Evolutionary conservation across 2,888 invertebrate species (phyloP).

Genomic region (Phortica okadai): DNA sequence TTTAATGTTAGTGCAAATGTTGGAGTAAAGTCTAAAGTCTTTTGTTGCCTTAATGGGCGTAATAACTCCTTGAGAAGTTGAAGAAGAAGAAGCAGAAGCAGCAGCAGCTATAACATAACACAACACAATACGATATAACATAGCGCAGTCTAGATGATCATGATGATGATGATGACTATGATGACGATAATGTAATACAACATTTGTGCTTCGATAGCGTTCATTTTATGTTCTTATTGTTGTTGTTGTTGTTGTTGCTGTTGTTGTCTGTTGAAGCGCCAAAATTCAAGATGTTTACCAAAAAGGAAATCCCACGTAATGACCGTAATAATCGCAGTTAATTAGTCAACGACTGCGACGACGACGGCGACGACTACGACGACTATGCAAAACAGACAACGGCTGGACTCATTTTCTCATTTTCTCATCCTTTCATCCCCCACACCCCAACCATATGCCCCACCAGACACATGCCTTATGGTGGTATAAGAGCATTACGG

Average conservation of each 20-base stretch:
- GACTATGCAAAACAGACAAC: constrained; percentile 62
- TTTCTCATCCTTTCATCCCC: not conserved
- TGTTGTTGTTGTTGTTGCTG: constrained; percentile 3
- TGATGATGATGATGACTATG: constrained; percentile 42
- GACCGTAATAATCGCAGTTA: constrained; percentile 77
- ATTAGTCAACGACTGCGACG: constrained; percentile 74
- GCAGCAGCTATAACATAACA: constrained; percentile 29
- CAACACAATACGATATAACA: too few species aligned
- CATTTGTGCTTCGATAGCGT: constrained; percentile 40
- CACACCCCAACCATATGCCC: not conserved
- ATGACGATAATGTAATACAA: constrained; percentile 45
- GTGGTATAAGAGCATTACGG: not conserved
- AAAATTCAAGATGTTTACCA: constrained; percentile 74
- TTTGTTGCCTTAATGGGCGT: constrained; percentile 36
- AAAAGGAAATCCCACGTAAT: constrained; percentile 76
- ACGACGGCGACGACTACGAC: constrained; percentile 58
- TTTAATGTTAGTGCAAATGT: constrained; percentile 69
- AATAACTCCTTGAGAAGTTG: constrained; percentile 41
- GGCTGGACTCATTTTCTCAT: not conserved
- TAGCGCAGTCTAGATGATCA: not conserved
- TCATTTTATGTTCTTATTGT: not conserved
- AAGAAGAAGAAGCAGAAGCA: constrained; percentile 47
- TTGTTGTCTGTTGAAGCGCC: constrained; percentile 57
- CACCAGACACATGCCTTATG: constrained; percentile 22
- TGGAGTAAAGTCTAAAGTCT: constrained; percentile 54